Evolutionary conservation across 2,113 vertebrate species (phyloP).

Genomic region (Pycnonotus jocosus): DNA sequence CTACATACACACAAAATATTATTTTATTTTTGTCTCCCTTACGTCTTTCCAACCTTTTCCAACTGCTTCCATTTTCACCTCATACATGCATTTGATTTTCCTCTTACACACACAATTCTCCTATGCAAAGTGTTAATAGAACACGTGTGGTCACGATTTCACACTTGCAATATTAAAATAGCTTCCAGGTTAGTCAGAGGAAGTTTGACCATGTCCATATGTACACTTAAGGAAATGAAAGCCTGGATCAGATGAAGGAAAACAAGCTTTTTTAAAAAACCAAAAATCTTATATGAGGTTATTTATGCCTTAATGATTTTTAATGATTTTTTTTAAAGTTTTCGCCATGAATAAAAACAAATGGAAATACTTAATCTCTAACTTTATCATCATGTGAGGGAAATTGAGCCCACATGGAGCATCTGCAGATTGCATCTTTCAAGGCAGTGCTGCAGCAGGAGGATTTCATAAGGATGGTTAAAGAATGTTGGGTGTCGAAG

Average conservation of each 20-base stretch:
- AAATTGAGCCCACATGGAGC: background rate
- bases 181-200: background rate
- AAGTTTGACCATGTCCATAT: background rate
- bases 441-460: background rate
- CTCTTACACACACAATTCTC: background rate
- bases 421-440: background rate
- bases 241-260: background rate
- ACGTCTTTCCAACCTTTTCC: background rate
- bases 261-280: background rate
- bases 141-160: background rate
- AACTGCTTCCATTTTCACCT: constrained; percentile 17
- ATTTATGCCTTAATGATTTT: background rate
- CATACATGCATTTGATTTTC: constrained; percentile 13
- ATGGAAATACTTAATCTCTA: background rate
- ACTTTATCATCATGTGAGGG: background rate
- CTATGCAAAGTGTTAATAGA: background rate
- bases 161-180: constrained; percentile 11
- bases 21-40: background rate
- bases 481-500: background rate
- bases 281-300: background rate
- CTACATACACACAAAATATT: background rate
- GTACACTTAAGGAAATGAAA: background rate
- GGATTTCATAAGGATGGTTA: background rate
- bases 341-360: background rate
- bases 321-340: background rate